Percentiles rank a stretch among this genome's conserved stretches.
Conservation (phyloP, 2,113 vertebrate genomes). For the Ifrita kowaldi region DNA sequence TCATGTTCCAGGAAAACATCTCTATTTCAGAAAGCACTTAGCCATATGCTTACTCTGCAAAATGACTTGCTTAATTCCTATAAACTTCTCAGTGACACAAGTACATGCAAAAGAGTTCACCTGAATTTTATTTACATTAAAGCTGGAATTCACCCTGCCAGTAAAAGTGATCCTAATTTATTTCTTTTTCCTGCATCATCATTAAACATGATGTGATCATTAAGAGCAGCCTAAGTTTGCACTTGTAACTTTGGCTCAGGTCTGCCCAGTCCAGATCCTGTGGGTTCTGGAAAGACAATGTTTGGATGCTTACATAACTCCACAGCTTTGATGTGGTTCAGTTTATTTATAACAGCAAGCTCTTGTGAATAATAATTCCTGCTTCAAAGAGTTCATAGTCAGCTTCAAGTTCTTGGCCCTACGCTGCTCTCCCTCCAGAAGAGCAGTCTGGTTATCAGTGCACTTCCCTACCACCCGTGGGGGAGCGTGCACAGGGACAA, state of each 20-base stretch:
- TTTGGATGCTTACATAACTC: slow-evolving; percentile 45
- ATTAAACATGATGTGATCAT: not conserved
- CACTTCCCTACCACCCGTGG: not conserved
- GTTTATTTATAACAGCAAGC: slow-evolving; percentile 54
- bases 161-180: not conserved
- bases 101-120: not conserved
- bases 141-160: not conserved
- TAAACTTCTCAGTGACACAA: not conserved
- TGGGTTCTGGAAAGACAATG: not conserved
- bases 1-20: not conserved
- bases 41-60: not conserved
- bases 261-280: not conserved
- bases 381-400: slow-evolving; percentile 11
- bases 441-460: not conserved
- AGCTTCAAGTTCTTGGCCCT: not conserved
- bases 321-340: slow-evolving; percentile 30
- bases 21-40: not conserved
- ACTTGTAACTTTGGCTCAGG: not conserved
- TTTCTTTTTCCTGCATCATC: not conserved
- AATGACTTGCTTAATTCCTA: not conserved
- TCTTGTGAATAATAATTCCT: slow-evolving; percentile 32
- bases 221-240: not conserved
- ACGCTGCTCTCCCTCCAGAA: not conserved
- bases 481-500: not conserved
- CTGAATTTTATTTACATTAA: not conserved